These are phyloP conservation scores for Drosophila paramelanica DNA, from an alignment of 2,888 invertebrate genomes.

Conservation along the genomic window DNA sequence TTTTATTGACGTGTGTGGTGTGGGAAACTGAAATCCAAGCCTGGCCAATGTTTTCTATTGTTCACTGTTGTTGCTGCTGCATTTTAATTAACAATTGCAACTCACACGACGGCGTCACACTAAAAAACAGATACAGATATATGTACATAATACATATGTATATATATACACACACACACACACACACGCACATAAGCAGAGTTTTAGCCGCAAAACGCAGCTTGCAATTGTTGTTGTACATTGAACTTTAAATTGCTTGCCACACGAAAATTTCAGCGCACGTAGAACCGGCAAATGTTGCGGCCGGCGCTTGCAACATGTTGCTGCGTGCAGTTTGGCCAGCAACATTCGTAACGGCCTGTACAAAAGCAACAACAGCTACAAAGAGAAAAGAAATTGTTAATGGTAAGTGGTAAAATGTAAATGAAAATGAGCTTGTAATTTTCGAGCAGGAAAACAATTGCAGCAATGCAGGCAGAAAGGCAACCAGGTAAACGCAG, in stretches of 20 bases:
- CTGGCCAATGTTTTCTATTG: constrained; percentile 61
- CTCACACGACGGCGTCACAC: constrained; percentile 51
- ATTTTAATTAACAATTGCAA: constrained; percentile 68
- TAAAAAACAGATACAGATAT: constrained; percentile 12
- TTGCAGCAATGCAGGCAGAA: constrained; percentile 35
- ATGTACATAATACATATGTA: constrained; percentile 7
- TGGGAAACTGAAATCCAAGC: constrained; percentile 58
- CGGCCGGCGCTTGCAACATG: constrained; percentile 43
- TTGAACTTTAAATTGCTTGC: constrained; percentile 63
- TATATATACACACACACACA: constrained; percentile 3
- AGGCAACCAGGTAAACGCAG: constrained; percentile 18
- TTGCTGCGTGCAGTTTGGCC: constrained; percentile 18
- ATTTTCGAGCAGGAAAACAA: constrained; percentile 65
- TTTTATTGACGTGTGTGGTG: constrained; percentile 57
- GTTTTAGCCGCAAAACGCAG: constrained; percentile 48
- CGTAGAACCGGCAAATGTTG: constrained; percentile 39
- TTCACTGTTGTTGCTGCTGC: constrained; percentile 32
- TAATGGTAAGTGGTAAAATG: constrained; percentile 57
- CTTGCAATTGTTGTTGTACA: constrained; percentile 62
- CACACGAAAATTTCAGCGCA: constrained; percentile 54
- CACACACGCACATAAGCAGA: constrained; percentile 2
- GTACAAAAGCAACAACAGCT: constrained; percentile 21
- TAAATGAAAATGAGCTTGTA: constrained; percentile 68
- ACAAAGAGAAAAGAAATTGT: constrained; percentile 50
- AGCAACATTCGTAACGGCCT: constrained; percentile 48